These are phyloP conservation scores for Leptinotarsa undecemlineata DNA, from an alignment of 1,140 invertebrate species.

Conservation along the genomic window DNA sequence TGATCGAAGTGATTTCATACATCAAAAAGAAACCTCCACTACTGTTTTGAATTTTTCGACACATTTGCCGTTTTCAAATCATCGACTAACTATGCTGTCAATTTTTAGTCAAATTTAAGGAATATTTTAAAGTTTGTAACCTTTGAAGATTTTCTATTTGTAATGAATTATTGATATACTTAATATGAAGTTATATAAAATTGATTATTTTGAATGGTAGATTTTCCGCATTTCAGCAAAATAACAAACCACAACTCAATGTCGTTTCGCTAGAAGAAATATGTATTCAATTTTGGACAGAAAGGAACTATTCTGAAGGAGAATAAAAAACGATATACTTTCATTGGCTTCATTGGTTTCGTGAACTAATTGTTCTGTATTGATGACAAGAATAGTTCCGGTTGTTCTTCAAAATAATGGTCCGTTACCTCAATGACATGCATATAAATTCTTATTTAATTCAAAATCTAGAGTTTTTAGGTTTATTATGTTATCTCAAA, in stretches of 20 bases:
- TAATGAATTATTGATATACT: too few relatives aligned
- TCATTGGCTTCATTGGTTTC: background rate
- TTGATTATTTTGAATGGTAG: too few relatives aligned
- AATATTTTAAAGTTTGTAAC: too few relatives aligned
- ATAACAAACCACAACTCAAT: conserved; percentile 1
- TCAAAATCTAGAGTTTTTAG: background rate
- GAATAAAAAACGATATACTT: background rate
- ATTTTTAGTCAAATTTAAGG: too few relatives aligned
- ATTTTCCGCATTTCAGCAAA: background rate
- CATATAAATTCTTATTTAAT: background rate
- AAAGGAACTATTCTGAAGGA: background rate
- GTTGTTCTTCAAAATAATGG: background rate
- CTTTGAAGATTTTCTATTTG: too few relatives aligned
- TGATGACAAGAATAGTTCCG: background rate
- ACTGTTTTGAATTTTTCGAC: too few relatives aligned
- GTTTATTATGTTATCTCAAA: too few relatives aligned
- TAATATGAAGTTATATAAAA: too few relatives aligned
- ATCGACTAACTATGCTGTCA: too few relatives aligned
- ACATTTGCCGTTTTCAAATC: too few relatives aligned
- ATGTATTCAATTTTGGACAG: background rate
- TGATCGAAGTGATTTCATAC: too few relatives aligned
- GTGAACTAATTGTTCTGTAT: background rate
- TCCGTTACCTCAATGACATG: background rate
- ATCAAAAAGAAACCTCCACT: too few relatives aligned
- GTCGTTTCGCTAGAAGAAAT: background rate